These are phyloP conservation scores for Ectobius pallidus DNA, from an alignment of 2,888 invertebrate genomes.

Conservation along the genomic window DNA sequence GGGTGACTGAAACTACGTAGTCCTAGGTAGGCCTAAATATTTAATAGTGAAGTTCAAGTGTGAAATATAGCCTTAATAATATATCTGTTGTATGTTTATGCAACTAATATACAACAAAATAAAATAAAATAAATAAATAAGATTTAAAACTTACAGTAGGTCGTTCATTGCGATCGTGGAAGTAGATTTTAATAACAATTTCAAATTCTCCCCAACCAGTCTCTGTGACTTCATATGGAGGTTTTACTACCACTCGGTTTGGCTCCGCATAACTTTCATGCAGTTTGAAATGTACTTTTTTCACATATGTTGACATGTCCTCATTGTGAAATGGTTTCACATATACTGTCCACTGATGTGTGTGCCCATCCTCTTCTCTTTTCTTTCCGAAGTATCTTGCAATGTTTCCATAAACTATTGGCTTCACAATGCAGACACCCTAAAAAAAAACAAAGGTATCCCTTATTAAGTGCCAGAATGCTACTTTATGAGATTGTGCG, in stretches of 20 bases:
- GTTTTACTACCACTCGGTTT: conserved; percentile 90
- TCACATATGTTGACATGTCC: conserved; percentile 93
- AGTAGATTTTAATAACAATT: conserved; percentile 96
- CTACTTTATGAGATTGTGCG: no score
- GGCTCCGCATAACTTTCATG: conserved; percentile 97
- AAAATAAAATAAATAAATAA: no score
- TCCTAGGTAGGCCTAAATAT: no score
- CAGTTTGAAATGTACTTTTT: conserved; percentile 95
- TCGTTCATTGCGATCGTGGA: conserved; percentile 94
- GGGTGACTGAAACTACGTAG: no score
- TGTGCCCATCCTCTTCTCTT: conserved; percentile 96
- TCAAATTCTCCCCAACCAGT: conserved; percentile 99
- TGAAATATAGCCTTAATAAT: no score
- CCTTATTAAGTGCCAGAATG: no score
- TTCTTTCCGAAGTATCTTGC: conserved; percentile 96
- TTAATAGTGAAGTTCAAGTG: no score
- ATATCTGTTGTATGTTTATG: no score
- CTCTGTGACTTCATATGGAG: conserved; percentile 96
- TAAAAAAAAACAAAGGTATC: conserved; percentile 51
- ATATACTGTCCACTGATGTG: conserved; percentile 98
- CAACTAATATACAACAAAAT: no score
- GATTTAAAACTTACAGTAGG: conserved; percentile 76
- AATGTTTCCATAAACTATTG: conserved; percentile 95
- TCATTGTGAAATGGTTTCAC: conserved; percentile 91
- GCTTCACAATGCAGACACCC: conserved; percentile 89